Percentiles rank a stretch among this genome's conserved stretches.
Evolutionary conservation across 1,140 invertebrate genomes (phyloP).

Genomic region (Brachionus sp.): DNA sequence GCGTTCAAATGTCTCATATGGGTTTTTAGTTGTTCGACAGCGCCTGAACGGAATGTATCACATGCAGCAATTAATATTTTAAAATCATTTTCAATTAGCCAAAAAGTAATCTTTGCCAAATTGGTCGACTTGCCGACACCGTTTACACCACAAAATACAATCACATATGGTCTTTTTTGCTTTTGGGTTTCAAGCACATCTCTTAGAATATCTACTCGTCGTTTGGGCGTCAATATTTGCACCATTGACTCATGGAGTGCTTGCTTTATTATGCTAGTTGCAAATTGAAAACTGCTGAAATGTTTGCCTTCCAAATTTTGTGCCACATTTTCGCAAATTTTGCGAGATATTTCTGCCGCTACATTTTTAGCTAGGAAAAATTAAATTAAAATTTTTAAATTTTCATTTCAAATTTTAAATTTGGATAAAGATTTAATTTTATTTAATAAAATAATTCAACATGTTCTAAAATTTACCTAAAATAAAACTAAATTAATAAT

Average conservation of each 20-base stretch:
- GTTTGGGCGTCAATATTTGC: conserved; percentile 85
- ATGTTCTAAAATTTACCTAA: too few species aligned
- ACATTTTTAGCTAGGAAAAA: conserved; percentile 78
- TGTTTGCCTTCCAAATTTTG: conserved; percentile 88
- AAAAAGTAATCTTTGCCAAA: conserved; percentile 96
- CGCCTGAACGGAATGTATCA: conserved; percentile 97
- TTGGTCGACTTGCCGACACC: conserved; percentile 99
- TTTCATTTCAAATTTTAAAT: background rate
- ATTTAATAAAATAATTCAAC: too few species aligned
- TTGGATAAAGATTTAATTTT: too few species aligned
- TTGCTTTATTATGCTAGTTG: conserved; percentile 74
- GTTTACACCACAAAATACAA: conserved; percentile 98
- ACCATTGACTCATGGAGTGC: conserved; percentile 66
- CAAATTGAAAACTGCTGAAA: conserved; percentile 81
- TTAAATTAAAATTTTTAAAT: conserved; percentile 47
- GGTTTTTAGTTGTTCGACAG: conserved; percentile 94
- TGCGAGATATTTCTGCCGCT: conserved; percentile 86
- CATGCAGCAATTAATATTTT: conserved; percentile 95
- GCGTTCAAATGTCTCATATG: conserved; percentile 90
- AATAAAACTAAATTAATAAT: too few species aligned
- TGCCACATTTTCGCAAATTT: conserved; percentile 90
- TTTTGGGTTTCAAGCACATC: conserved; percentile 86
- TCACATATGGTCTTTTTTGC: conserved; percentile 79
- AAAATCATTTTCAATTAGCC: conserved; percentile 96
- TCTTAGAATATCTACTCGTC: conserved; percentile 90